phyloP scores from a whole-genome alignment of 1,140 invertebrate genomes.

The Hyphantria cunea region DNA sequence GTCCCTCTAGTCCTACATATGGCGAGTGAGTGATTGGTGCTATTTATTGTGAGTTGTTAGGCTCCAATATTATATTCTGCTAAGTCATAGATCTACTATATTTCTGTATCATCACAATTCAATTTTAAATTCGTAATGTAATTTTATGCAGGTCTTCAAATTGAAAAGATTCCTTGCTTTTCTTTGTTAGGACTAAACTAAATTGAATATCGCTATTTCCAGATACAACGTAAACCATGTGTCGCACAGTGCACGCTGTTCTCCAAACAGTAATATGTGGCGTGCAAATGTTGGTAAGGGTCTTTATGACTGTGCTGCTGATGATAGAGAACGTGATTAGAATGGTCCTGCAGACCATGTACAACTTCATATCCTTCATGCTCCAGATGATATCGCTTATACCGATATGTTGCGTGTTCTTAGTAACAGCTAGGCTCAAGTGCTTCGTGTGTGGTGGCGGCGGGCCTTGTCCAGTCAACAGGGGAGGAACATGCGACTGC shows the following conservation, averaged over 20 bases:
- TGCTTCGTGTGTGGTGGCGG: constrained; percentile 67
- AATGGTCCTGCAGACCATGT: constrained; percentile 65
- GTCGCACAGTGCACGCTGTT: constrained; percentile 59
- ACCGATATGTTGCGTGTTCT: constrained; percentile 65
- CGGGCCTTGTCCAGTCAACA: constrained; percentile 51
- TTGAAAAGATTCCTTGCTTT: no score
- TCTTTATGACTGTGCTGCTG: constrained; percentile 66
- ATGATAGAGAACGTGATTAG: constrained; percentile 69
- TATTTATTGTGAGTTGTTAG: no score
- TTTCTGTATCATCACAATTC: no score
- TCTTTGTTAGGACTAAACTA: no score
- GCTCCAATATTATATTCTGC: no score
- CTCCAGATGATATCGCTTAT: constrained; percentile 66
- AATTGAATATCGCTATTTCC: neutral
- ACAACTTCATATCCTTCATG: constrained; percentile 69
- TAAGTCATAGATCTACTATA: no score
- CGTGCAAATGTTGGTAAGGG: constrained; percentile 64
- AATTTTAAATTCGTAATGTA: no score
- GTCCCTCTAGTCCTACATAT: no score
- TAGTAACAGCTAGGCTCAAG: constrained; percentile 58
- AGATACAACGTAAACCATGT: constrained; percentile 56
- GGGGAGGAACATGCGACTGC: constrained; percentile 58
- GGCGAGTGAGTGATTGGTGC: no score
- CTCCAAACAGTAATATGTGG: constrained; percentile 59
- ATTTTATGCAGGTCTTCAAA: no score